A percentile compares a stretch with the other conserved stretches of the same genome.
Conservation (phyloP, 2,888 invertebrate species). For the Hartigia nigra region DNA sequence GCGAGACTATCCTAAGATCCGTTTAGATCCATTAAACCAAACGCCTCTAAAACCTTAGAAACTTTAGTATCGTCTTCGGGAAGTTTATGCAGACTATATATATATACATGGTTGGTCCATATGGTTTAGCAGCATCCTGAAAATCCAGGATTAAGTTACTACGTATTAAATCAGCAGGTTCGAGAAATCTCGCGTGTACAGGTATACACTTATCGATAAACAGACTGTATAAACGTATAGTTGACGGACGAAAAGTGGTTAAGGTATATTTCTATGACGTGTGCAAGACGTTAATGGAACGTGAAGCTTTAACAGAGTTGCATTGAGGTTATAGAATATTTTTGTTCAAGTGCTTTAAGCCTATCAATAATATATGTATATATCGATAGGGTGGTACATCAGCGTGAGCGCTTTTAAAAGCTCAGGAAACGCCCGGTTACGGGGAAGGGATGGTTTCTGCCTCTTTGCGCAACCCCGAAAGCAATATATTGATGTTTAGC, state of each 20-base stretch:
- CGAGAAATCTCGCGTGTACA: neutral
- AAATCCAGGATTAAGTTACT: neutral
- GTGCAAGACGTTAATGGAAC: neutral
- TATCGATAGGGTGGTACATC: neutral
- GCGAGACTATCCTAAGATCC: conserved; percentile 30
- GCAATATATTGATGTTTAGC: conserved; percentile 67
- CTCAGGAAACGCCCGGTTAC: conserved; percentile 40
- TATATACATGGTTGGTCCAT: neutral
- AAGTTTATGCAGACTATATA: neutral
- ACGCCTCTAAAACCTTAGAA: conserved; percentile 22
- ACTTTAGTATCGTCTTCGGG: conserved; percentile 21
- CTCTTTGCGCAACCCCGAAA: conserved; percentile 56
- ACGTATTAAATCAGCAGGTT: neutral
- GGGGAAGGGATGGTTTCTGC: neutral
- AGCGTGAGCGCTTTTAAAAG: conserved; percentile 52
- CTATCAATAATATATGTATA: neutral
- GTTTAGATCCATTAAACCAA: conserved; percentile 34
- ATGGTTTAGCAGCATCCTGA: neutral
- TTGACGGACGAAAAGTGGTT: neutral
- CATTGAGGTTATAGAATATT: conserved; percentile 20
- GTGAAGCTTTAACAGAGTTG: neutral
- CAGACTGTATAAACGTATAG: neutral
- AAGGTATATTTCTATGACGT: neutral
- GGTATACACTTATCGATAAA: no score
- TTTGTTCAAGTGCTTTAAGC: conserved; percentile 20